Evolutionary conservation across 2,113 vertebrate species (phyloP).

Genomic region (Tachysurus vachellii): DNA sequence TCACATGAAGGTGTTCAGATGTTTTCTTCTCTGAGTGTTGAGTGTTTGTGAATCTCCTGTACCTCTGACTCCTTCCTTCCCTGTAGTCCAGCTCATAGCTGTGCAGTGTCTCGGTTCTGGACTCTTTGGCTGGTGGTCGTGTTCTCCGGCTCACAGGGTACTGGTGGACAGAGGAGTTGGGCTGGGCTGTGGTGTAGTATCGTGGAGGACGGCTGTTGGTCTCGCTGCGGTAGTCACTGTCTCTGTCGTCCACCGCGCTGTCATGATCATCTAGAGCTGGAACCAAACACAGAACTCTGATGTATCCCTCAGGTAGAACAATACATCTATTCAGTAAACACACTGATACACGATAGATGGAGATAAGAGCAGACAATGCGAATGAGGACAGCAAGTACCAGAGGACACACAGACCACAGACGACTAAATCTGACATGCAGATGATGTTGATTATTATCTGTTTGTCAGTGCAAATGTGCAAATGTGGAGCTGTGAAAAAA

Average conservation of each 20-base stretch:
- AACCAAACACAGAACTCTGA: constrained; percentile 21
- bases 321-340: background rate
- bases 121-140: constrained; percentile 77
- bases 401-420: background rate
- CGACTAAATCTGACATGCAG: background rate
- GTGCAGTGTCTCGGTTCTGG: constrained; percentile 74
- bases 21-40: background rate
- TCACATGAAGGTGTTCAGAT: background rate
- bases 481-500: background rate
- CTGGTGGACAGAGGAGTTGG: constrained; percentile 89
- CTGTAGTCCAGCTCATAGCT: constrained; percentile 81
- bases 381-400: background rate
- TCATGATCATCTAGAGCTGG: constrained; percentile 89
- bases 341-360: background rate
- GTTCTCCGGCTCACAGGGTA: constrained; percentile 76
- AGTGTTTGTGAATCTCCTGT: constrained; percentile 38
- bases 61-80: constrained; percentile 81
- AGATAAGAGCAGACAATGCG: background rate
- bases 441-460: background rate
- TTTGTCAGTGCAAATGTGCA: background rate
- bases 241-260: constrained; percentile 84
- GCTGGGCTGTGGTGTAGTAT: constrained; percentile 84
- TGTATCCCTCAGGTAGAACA: background rate
- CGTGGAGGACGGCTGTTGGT: constrained; percentile 83
- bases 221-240: constrained; percentile 93